Base-by-base conservation (phyloP, 2,888 invertebrate species). In the Parnassius mnemosyne region DNA sequence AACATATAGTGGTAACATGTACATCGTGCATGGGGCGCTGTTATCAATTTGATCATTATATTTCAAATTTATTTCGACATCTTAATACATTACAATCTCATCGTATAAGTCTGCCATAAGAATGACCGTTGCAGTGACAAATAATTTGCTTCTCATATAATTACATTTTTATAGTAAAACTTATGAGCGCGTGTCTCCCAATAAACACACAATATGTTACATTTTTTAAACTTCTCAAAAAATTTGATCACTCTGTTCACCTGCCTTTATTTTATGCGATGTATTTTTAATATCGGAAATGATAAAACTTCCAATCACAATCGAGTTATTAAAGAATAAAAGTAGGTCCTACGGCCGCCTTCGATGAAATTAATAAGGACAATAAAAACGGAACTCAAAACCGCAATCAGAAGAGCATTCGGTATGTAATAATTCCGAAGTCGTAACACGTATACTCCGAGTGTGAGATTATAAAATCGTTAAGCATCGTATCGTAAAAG, bases 221-320 rank as follows among this genome's bases (percentile, higher is more conserved):
- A 49, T 49, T 13, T 7, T 49, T 13, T 7, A 9, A 16, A 51
- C 83, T 80, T 81, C 73, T 64, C 73, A 74, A 73, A 83, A 83
- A 85, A 81, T 81, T 83, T 85, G 85, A 87, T 85, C 79, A 82
- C 81, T 80, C 77, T 78, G 80, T 85, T 83, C 80, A 82, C 81
- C 76, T 78, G 78, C 69, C 71, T 65, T 68, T 75, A 78, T 79
- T 65, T 68, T 75, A 78, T 79, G 60, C 69, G 65, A 66, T 70
- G 70, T 76, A 77, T 80, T 81, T 78, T 80, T 77, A 77, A 77
- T 75, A 79, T 82, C 80, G 77, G 77, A 79, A 85, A 83, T 84
- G 81, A 84, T 85, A 81, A 81, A 81, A 74, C 69, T 80, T 79
- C 78, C 79, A 79, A 78, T 80, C 79, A 76, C 67, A 65, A 75